Evolutionary conservation across 2,888 invertebrate genomes (phyloP), one percentile per base, ranked within the genome.

Genomic region (Candidula unifasciata): DNA sequence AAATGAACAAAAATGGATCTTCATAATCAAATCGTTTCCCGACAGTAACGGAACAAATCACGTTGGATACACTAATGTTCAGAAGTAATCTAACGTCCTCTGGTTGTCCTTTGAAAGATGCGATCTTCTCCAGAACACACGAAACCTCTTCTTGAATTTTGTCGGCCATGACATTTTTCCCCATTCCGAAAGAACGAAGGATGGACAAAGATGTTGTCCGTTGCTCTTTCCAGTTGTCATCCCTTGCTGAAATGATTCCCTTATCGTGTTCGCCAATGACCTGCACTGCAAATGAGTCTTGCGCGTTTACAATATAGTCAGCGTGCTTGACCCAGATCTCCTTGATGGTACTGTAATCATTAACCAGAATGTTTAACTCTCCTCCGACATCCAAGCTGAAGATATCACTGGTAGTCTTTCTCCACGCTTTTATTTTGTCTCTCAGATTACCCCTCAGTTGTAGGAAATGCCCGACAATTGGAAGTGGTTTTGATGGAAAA

Each of bases 121-220:
- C 79, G 13, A 79, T 24, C 37, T 79, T 66, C 10, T 66, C 66
- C 2, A 79, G 18, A 66, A 18, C 21, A 6, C n/a, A 24, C 16
- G 35, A n/a, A 0, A 84, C 79, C 64, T 86, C 86, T 73, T 84
- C 82, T 37, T 79, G 68, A 5, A 84, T 66, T 37, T 74, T 84
- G 18, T 82, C 68, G 13, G 80, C 84, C 83, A 83, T 44, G 6
- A 81, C 6, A 21, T 84, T 69, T 54, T 81, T 84, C 64, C 86
- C 86, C 86, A 86, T 81, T 37, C 84, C 82, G 21, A 86, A 60
- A 18, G 76, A 64, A 18, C 80, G 66, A 24, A 86, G 79, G 44
- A 86, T 86, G 27, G 77, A 57, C 54, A 82, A 27, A 18, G 82
- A 30, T 37, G 71, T 52, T 54, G 78, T 74, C 8, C 86, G 57